A percentile compares a stretch with the other conserved stretches of the same genome.
Conservation (phyloP, 2,797 vertebrate species). For the Sebastes iracundus region DNA sequence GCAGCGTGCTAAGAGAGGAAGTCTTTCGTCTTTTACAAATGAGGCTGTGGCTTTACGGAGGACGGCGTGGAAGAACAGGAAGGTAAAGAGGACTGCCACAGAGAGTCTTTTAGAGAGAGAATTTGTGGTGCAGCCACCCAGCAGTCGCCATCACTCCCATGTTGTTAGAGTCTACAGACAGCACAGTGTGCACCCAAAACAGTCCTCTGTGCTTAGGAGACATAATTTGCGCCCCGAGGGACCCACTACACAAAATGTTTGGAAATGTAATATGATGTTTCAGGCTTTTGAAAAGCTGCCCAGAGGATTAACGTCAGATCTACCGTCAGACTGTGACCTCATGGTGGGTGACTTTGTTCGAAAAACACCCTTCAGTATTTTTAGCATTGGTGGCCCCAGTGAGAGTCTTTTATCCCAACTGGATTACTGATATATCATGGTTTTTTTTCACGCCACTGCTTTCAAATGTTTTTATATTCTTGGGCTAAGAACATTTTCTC, state of each 20-base stretch:
- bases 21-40: conserved; percentile 57
- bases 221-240: conserved; percentile 33
- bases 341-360: conserved; percentile 21
- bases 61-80: conserved; percentile 30
- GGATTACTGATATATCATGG: conserved; percentile 6
- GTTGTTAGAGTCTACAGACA: conserved; percentile 49
- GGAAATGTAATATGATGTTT: conserved; percentile 45
- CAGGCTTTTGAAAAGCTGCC: conserved; percentile 38
- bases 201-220: conserved; percentile 35
- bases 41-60: conserved; percentile 42
- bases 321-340: conserved; percentile 2
- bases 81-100: conserved; percentile 35
- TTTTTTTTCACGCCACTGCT: not conserved
- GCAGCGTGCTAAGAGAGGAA: conserved; percentile 6
- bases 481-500: not conserved
- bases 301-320: conserved; percentile 50
- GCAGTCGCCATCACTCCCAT: conserved; percentile 33
- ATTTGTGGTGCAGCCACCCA: conserved; percentile 12
- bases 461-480: conserved; percentile 13
- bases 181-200: conserved; percentile 36
- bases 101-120: conserved; percentile 20
- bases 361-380: conserved; percentile 32
- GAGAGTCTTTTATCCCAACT: conserved; percentile 2
- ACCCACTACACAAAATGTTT: conserved; percentile 36
- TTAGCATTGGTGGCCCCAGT: not conserved